Percentiles rank a stretch among this genome's conserved stretches.
These are phyloP conservation scores for Zosterops pallidus DNA, from an alignment of 2,113 vertebrate species.

Conservation along the genomic window DNA sequence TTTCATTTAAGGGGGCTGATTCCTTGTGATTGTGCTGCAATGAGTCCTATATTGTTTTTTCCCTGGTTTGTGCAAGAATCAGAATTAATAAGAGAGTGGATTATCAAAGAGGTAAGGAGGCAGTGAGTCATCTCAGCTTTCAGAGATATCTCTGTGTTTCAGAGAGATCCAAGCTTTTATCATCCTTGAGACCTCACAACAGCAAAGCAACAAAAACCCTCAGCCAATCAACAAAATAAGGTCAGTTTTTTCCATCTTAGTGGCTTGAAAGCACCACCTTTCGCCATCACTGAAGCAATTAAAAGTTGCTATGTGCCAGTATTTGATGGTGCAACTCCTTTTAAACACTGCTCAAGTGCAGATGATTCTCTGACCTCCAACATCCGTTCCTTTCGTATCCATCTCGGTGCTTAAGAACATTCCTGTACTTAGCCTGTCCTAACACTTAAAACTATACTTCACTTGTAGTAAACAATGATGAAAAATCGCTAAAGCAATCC, in stretches of 20 bases:
- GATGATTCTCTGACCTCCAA: slow-evolving; percentile 29
- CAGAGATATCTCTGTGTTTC: neutral
- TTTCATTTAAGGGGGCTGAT: neutral
- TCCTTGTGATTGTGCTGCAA: neutral
- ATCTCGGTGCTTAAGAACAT: neutral
- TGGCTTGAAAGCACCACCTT: slow-evolving; percentile 1
- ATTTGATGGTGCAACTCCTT: slow-evolving; percentile 18
- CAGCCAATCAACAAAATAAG: neutral
- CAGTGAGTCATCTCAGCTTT: neutral
- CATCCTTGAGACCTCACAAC: neutral
- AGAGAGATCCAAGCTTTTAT: neutral
- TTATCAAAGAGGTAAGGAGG: neutral
- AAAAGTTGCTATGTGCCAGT: slow-evolving; percentile 1
- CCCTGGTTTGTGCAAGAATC: neutral
- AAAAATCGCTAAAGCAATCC: slow-evolving; percentile 47
- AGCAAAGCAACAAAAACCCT: neutral
- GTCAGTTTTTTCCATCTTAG: neutral
- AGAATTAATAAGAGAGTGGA: neutral
- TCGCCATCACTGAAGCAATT: slow-evolving; percentile 26
- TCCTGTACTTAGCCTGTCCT: slow-evolving; percentile 50
- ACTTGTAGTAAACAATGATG: slow-evolving; percentile 15
- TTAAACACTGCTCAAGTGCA: slow-evolving; percentile 3
- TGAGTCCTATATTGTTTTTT: neutral
- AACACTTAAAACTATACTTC: slow-evolving; percentile 30
- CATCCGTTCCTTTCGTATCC: slow-evolving; percentile 12